Conservation (phyloP, 2,797 vertebrate genomes). For the Lagorchestes hirsutus region DNA sequence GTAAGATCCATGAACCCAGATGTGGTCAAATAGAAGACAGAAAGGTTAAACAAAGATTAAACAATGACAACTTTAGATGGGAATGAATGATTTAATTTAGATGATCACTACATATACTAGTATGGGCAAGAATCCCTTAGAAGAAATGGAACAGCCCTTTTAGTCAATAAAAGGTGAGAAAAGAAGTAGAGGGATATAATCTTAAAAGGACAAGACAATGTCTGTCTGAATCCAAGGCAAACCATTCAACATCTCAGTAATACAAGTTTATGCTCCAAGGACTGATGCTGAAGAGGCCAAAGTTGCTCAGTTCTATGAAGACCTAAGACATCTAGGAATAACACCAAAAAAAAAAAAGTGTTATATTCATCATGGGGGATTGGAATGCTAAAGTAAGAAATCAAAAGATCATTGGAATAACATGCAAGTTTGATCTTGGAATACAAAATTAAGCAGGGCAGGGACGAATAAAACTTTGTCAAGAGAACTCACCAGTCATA, state of each 20-base stretch:
- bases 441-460: background rate
- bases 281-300: background rate
- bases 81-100: no score
- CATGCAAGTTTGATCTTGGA: background rate
- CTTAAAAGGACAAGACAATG: background rate
- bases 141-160: no score
- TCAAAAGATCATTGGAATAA: background rate
- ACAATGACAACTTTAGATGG: no score
- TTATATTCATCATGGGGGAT: background rate
- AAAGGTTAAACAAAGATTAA: no score
- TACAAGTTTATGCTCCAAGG: background rate
- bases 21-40: no score
- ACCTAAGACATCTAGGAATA: background rate
- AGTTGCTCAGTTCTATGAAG: background rate
- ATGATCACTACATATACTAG: no score
- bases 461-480: background rate
- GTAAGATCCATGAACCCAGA: no score
- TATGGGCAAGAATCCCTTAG: no score
- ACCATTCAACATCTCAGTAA: background rate
- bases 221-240: background rate
- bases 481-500: background rate
- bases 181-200: background rate
- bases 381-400: background rate
- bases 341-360: background rate
- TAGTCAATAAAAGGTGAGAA: background rate